Base-by-base conservation (phyloP, 92 coral and sea anemone species). In the Porites evermanni region DNA sequence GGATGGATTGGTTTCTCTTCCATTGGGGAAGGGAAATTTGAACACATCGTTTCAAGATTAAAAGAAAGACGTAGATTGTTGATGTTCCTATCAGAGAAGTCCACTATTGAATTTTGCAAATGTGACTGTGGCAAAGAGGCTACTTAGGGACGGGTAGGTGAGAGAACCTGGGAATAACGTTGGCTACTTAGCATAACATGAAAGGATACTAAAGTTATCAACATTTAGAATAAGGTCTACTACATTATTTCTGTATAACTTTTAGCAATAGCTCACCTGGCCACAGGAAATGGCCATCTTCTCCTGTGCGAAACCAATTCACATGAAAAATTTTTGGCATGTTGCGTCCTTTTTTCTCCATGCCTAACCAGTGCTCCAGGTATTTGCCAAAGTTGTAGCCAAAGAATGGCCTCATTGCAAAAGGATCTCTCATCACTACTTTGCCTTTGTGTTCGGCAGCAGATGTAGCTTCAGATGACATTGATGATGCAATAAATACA, bases 361-460 rank as follows among this genome's bases (percentile, higher is more conserved):
- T 92, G 54, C 90, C 76, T 50, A 96, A 91, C 98, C 98, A 96
- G 81, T 96, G 98, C 89, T 94, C 96, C 91, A 94, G 77, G 84
- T 96, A 94, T 66, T 88, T 86, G 70, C 98, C 98, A 89, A 94
- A 92, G 72, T 91, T 93, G 77, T 96, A 96, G 20, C 98, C 99
- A 89, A 96, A 94, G 93, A 96, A 96, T 7, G 99, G 99, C 38
- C 99, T 88, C 99, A 96, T 96, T 80, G 99, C 99, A 78, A 96
- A 94, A 18, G 99, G 99, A 77, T 96, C 99, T 23, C 96, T 94
- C 99, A 96, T 96, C 51, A 94, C 88, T 14, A 64, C 77, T 74
- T 95, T 93, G 61, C 96, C 96, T 80, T 93, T 96, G 91, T 93
- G 86, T 58, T 96, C 99, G 52, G 99, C 98, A 12, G 99, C 99